Base-by-base conservation (phyloP, 2,113 vertebrate genomes). In the Plectropomus leopardus region DNA sequence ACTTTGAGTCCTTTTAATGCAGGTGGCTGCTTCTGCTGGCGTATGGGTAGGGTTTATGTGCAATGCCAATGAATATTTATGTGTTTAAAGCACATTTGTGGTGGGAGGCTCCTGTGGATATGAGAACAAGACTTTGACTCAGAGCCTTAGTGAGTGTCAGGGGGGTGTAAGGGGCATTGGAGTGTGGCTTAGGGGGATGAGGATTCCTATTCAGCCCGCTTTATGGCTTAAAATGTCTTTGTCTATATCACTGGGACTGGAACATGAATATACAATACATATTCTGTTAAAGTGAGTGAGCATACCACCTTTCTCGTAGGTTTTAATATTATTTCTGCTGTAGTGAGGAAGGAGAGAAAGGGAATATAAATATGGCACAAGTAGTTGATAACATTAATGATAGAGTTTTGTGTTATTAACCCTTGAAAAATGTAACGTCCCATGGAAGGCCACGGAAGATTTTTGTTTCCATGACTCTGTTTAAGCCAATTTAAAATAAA, bases 31-130 rank as follows among this genome's bases (percentile, higher is more conserved):
- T 88, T 91, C 76, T 86, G 79, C 79, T 88, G 82, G 87, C 73
- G 86, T 84, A 92, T 70, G 83, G 89, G 53, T 45, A 66, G 83
- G 85, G 82, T 90, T 90, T 92, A 88, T 89, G 89, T 87, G 88
- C 86, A 78, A 78, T 83, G 83, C 85, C 92, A 90, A 89, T 93
- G 89, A 93, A 94, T 94, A 94, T 95, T 92, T 93, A 94, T 94
- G 88, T 90, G 66, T 90, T 92, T 93, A 88, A 94, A 93, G 75
- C 87, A 79, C 86, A 90, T 89, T 91, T 89, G 86, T 82, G 86
- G 92, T 93, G 82, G 85, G 78, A 88, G 88, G 83, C 84, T 86
- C 85, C 83, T 64, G 86, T 80, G 80, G 89, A 80, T 90, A 72
- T 32, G 24, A 75, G 85, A 87, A 84, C 78, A 84, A 78, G 83